A percentile compares a stretch with the other conserved stretches of the same genome.
Conservation (phyloP, 1,140 invertebrate species). For the Arion vulgaris region DNA sequence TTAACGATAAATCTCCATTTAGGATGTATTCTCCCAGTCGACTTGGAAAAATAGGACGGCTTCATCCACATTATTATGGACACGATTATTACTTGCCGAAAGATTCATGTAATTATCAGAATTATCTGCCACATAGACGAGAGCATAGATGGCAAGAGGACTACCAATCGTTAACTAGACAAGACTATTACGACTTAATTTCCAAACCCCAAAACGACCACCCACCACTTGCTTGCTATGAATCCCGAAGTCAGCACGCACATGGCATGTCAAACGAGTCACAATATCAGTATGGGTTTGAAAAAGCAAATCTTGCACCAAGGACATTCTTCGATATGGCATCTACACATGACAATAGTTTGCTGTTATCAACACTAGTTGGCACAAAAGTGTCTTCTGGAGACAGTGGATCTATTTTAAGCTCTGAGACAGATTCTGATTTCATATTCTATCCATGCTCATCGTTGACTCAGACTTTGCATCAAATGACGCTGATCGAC, state of each 20-base stretch:
- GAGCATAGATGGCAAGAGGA: background rate
- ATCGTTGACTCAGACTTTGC: background rate
- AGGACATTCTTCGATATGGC: background rate
- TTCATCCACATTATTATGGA: background rate
- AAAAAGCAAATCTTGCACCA: background rate
- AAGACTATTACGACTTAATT: background rate
- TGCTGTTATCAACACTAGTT: background rate
- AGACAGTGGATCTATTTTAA: slow-evolving; percentile 31
- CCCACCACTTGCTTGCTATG: no score
- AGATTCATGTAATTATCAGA: background rate
- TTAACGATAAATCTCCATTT: background rate
- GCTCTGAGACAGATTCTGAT: slow-evolving; percentile 13
- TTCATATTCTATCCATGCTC: slow-evolving; percentile 14
- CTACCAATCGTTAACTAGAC: background rate
- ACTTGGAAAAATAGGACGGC: background rate
- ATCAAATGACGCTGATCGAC: slow-evolving; percentile 16
- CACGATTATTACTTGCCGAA: background rate
- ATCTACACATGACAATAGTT: background rate
- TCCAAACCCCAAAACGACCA: background rate
- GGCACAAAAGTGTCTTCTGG: background rate
- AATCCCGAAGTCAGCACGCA: background rate
- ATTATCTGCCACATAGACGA: background rate
- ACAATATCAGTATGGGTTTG: background rate
- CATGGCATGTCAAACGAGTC: background rate
- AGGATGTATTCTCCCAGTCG: background rate